A percentile compares a stretch with the other conserved stretches of the same genome.
phyloP scores from a whole-genome alignment of 1,140 invertebrate genomes.

The Arctopsyche grandis region DNA sequence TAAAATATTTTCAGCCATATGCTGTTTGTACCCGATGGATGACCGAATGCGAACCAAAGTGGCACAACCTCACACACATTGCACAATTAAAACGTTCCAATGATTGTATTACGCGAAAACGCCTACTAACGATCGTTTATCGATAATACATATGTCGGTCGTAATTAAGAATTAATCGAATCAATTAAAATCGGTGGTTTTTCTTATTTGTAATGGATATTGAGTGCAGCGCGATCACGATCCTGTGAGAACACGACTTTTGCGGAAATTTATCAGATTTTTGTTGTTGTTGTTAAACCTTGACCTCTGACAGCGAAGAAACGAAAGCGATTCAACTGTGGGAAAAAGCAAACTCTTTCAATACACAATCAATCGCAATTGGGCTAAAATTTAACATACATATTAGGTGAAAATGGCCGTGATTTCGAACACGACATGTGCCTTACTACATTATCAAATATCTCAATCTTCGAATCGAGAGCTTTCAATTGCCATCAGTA shows the following conservation, averaged over 20 bases:
- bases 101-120: too few relatives aligned
- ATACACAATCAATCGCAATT: slow-evolving; percentile 28
- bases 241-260: too few relatives aligned
- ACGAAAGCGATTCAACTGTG: slow-evolving; percentile 39
- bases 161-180: too few relatives aligned
- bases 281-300: slow-evolving; percentile 2
- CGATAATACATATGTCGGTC: too few relatives aligned
- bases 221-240: too few relatives aligned
- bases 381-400: slow-evolving; percentile 28
- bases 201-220: too few relatives aligned
- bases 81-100: neutral
- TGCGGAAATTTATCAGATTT: too few relatives aligned
- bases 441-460: neutral
- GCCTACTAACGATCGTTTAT: too few relatives aligned
- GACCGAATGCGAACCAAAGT: neutral
- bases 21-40: neutral
- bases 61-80: neutral
- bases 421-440: slow-evolving; percentile 28
- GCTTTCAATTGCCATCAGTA: too few relatives aligned
- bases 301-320: slow-evolving; percentile 31
- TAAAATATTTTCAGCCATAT: slow-evolving; percentile 1
- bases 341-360: slow-evolving; percentile 23
- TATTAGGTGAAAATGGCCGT: slow-evolving; percentile 24
- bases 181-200: too few relatives aligned
- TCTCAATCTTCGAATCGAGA: too few relatives aligned